A percentile compares a stretch with the other conserved stretches of the same genome.
These are phyloP conservation scores for Hirundichthys speculiger DNA, from an alignment of 2,113 vertebrate genomes.

Conservation along the genomic window DNA sequence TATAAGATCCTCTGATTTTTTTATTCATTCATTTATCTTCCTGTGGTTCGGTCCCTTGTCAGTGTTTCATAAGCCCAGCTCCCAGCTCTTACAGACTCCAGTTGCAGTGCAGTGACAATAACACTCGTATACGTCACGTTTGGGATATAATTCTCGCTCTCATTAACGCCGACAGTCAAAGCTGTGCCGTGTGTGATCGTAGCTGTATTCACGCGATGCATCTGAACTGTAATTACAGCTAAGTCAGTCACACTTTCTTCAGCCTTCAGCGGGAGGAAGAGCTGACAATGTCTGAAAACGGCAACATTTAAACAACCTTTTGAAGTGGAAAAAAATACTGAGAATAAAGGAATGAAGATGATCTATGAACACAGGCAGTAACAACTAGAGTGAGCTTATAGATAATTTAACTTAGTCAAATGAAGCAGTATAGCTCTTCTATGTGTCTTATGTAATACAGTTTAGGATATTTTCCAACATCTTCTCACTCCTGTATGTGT, in stretches of 20 bases:
- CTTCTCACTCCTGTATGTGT: no score
- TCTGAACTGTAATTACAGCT: not conserved
- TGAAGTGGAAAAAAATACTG: no score
- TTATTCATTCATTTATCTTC: not conserved
- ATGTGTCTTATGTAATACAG: no score
- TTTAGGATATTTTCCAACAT: no score
- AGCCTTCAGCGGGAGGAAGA: not conserved
- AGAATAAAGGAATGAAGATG: no score
- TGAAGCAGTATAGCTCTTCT: no score
- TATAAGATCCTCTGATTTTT: not conserved
- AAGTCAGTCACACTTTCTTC: not conserved
- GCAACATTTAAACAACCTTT: no score
- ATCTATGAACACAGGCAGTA: no score
- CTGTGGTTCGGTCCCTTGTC: not conserved
- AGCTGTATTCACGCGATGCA: not conserved
- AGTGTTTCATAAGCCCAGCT: slow-evolving; percentile 4
- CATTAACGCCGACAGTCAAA: not conserved
- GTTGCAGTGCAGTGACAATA: not conserved
- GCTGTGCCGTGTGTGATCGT: not conserved
- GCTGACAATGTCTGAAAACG: not conserved
- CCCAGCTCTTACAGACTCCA: not conserved
- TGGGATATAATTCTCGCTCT: not conserved
- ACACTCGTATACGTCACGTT: not conserved
- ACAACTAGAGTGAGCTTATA: no score
- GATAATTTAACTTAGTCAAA: no score